These are phyloP conservation scores for Lontra canadensis DNA, from an alignment of 2,113 vertebrate genomes.

Conservation along the genomic window DNA sequence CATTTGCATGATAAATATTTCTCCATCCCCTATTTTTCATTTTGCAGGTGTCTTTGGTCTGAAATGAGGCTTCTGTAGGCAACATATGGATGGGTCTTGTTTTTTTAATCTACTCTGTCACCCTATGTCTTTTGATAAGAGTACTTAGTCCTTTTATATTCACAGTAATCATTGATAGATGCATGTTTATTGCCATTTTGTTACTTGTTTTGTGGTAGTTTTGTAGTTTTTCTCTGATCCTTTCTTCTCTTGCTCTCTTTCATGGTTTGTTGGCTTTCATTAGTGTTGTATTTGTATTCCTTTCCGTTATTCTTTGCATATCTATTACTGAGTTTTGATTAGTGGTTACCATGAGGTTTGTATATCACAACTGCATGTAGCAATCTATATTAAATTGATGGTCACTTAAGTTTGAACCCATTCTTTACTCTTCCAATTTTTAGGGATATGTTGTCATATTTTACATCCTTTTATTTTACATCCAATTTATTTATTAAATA, in stretches of 20 bases:
- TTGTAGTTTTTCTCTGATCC: not conserved
- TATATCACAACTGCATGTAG: not conserved
- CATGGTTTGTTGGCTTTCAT: not conserved
- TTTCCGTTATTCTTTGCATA: not conserved
- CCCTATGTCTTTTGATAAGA: not conserved
- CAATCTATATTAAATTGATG: not conserved
- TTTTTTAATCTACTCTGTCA: not conserved
- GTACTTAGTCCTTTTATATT: not conserved
- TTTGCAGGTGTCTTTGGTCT: not conserved
- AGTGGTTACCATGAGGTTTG: not conserved
- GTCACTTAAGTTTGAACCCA: not conserved
- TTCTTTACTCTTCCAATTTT: not conserved
- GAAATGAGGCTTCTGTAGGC: not conserved
- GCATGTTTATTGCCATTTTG: not conserved
- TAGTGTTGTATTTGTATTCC: not conserved
- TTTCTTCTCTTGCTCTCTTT: not conserved
- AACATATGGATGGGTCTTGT: not conserved
- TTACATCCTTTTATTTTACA: not conserved
- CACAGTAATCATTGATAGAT: not conserved
- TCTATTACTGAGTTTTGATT: not conserved
- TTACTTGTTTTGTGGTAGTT: not conserved
- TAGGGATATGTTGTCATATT: not conserved
- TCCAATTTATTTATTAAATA: not conserved
- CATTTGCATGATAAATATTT: not conserved
- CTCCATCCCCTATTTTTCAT: not conserved